phyloP scores from a whole-genome alignment of 2,888 invertebrate species.

The Lasioglossum leucozonium region DNA sequence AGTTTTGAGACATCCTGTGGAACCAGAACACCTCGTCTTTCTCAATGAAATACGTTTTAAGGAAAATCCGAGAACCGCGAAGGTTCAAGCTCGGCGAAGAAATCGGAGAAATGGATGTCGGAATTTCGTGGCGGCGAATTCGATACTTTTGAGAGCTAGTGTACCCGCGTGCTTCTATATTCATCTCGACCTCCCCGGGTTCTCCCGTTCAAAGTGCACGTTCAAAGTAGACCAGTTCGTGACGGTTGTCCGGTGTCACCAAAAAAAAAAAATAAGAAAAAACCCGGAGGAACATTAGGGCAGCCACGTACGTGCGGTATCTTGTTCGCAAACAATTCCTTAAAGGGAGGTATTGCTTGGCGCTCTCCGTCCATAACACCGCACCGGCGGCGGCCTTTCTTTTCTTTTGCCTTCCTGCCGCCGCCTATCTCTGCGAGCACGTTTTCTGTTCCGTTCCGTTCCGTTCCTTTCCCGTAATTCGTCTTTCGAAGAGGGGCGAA shows the following conservation, averaged over 20 bases:
- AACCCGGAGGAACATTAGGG: conserved; percentile 51
- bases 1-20: too few relatives aligned
- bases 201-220: conserved; percentile 34
- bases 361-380: conserved; percentile 25
- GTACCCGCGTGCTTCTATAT: background rate
- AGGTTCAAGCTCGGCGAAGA: background rate
- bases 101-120: background rate
- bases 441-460: background rate
- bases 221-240: conserved; percentile 38
- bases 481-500: conserved; percentile 7
- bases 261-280: conserved; percentile 60
- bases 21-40: too few relatives aligned
- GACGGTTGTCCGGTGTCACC: conserved; percentile 51
- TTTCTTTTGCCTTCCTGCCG: conserved; percentile 18
- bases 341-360: conserved; percentile 56
- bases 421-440: background rate
- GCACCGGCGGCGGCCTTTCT: background rate
- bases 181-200: background rate
- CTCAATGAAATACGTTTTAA: background rate
- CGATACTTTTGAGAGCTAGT: conserved; percentile 3
- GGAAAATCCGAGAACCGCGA: background rate
- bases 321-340: conserved; percentile 61
- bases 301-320: conserved; percentile 66
- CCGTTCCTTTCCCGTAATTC: conserved; percentile 12
- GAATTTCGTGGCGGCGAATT: background rate